Percentiles rank a stretch among this genome's conserved stretches.
Conservation (phyloP, 2,797 vertebrate species). For the Naso thynnoides region DNA sequence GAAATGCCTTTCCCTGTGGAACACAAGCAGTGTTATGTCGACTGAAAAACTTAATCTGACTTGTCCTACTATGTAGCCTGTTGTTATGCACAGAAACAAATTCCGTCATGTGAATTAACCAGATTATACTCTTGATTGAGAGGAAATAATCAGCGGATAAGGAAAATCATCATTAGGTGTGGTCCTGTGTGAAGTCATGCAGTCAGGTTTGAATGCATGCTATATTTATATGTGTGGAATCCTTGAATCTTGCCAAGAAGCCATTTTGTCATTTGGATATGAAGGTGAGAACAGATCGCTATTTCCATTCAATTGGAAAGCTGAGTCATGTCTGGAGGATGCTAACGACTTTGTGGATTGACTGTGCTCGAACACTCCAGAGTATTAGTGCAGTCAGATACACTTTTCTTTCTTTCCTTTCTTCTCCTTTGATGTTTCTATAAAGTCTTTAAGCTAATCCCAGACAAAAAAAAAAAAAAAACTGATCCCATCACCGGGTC, state of each 20-base stretch:
- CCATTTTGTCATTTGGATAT: slow-evolving; percentile 26
- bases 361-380: neutral
- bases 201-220: no score
- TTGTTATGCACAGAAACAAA: no score
- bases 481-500: slow-evolving; percentile 35
- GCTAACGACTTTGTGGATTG: slow-evolving; percentile 4
- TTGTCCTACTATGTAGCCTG: no score
- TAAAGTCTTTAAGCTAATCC: slow-evolving; percentile 55
- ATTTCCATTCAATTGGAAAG: slow-evolving; percentile 29
- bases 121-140: no score
- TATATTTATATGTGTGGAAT: neutral
- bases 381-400: slow-evolving; percentile 26
- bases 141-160: no score
- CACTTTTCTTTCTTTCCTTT: slow-evolving; percentile 36
- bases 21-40: no score
- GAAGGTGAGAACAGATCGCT: slow-evolving; percentile 35
- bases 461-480: slow-evolving; percentile 18
- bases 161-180: no score
- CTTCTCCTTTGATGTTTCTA: slow-evolving; percentile 43
- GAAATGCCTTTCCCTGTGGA: no score
- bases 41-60: no score
- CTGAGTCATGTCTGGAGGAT: slow-evolving; percentile 19
- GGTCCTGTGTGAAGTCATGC: no score
- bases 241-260: slow-evolving; percentile 23
- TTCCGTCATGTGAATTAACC: no score